A percentile compares a stretch with the other conserved stretches of the same genome.
Evolutionary conservation across 2,113 vertebrate species (phyloP).

Genomic region (Casuarius casuarius): DNA sequence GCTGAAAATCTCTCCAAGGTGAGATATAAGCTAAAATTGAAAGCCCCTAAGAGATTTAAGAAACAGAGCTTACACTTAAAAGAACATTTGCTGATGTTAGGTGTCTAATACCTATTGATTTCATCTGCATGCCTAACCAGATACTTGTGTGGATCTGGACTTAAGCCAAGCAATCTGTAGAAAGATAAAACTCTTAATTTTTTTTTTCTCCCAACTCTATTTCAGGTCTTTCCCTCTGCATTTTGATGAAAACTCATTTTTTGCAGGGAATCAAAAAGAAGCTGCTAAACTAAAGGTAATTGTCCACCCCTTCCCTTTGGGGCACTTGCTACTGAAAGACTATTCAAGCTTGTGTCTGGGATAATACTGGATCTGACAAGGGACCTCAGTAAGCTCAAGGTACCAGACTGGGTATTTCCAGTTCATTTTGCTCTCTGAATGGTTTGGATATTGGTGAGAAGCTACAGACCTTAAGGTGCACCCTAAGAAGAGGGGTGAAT

Average conservation of each 20-base stretch:
- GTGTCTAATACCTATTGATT: not conserved
- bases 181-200: not conserved
- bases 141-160: not conserved
- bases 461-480: accelerated
- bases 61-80: not conserved
- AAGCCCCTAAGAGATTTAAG: not conserved
- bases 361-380: not conserved
- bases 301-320: not conserved
- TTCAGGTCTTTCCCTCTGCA: conserved; percentile 91
- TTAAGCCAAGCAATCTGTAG: not conserved
- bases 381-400: not conserved
- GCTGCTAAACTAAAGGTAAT: conserved; percentile 90
- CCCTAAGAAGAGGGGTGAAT: not conserved
- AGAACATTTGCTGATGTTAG: not conserved
- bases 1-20: not conserved
- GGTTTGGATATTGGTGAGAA: not conserved
- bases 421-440: not conserved
- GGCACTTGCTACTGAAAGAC: not conserved
- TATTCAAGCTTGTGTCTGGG: not conserved
- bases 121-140: not conserved
- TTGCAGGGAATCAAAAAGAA: conserved; percentile 88
- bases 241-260: conserved; percentile 91
- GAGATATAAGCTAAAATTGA: not conserved
- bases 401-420: not conserved
- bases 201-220: not conserved